Evolutionary conservation across 1,140 invertebrate species (phyloP), one percentile per base, ranked within the genome.

Genomic region (Drosophila santomea): DNA sequence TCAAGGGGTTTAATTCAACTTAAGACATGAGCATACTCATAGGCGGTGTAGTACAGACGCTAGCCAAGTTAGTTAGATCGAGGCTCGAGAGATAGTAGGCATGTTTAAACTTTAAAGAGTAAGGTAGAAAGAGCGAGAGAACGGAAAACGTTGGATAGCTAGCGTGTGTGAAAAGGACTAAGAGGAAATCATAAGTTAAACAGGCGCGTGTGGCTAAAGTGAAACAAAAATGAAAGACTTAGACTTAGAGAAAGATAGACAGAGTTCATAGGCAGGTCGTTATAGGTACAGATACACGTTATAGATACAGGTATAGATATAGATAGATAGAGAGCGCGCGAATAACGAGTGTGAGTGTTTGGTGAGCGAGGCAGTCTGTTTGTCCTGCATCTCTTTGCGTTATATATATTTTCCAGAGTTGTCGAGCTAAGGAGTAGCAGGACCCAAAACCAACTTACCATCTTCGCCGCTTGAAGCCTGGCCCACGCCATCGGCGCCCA

Each of bases 401-500:
- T 12, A 50, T 3, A 28, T 52, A 36, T 55, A 59, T 23, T 36
- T 62, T 55, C 50, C 17, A 52, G 38, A 28, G 14, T 56, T 45
- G 41, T 25, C 32, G 25, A 28, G 20, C 20, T n/a, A 36, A 25
- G 36, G 43, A 32, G 8, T 2, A 5, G 28, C 4, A 57, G 36
- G 55, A 55, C 45, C 58, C 57, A 25, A 14, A 62, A 52, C 23
- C 50, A 39, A 91, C 91, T 92, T 86, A 92, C 91, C 91, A 77
- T 92, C 91, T 91, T 92, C 91, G 76, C 91, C 90, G 74, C 91
- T 92, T 61, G 91, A 92, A 67, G 89, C 89, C 84, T 92, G 91
- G 54, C 90, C 91, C 35, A 92, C 90, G 39, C 91, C 92, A 83
- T 92, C 91, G 60, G 92, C 93, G 54, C 92, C 93, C 39, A 93